Evolutionary conservation across 1,140 invertebrate species (phyloP).

Genomic region (Ceratina australensis): DNA sequence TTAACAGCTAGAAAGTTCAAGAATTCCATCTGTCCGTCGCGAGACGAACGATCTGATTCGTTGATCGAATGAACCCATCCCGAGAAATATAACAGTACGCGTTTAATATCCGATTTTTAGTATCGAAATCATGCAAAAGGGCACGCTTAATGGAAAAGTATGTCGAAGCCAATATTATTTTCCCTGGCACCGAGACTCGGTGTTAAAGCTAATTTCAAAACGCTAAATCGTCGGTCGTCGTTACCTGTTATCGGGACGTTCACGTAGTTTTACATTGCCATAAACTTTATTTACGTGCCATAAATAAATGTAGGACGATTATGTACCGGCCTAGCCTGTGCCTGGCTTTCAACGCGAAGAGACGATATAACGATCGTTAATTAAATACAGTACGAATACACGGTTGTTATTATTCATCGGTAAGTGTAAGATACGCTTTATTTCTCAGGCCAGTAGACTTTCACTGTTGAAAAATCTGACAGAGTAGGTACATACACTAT

Average conservation of each 20-base stretch:
- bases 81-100: constrained; percentile 8
- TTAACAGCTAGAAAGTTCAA: constrained; percentile 30
- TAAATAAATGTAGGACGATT: background rate
- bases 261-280: background rate
- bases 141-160: background rate
- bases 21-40: constrained; percentile 23
- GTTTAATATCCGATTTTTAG: background rate
- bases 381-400: background rate
- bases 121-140: background rate
- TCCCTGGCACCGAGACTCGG: background rate
- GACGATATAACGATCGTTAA: background rate
- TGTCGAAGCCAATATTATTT: background rate
- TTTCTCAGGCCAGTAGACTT: background rate
- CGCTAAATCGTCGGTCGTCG: too few species aligned
- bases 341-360: background rate
- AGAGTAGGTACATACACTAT: too few species aligned
- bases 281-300: background rate
- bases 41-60: constrained; percentile 16
- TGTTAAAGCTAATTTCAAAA: too few species aligned
- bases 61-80: constrained; percentile 24
- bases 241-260: background rate
- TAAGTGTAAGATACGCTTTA: background rate
- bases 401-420: background rate
- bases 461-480: too few species aligned
- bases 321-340: background rate